Evolutionary conservation across 2,888 invertebrate genomes (phyloP), one percentile per base, ranked within the genome.

Genomic region (Xestoiulus laeticollis): DNA sequence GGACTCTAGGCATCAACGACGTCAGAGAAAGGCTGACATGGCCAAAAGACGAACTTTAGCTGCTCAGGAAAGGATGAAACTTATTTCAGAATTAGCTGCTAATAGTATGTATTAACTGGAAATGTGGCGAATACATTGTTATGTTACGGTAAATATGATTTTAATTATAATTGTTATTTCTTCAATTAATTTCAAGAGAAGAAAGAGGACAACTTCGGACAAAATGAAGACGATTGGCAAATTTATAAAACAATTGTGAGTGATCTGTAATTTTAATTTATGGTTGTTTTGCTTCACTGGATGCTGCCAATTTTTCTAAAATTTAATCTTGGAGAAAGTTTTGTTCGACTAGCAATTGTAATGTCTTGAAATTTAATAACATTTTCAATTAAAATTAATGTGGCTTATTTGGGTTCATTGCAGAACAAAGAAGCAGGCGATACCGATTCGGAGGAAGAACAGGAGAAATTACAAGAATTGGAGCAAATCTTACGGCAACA

Each of bases 211-310:
- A 93, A 93, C 87, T 98, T 98, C 93, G 98, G 98, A 44, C 95
- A 96, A 93, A 94, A 97, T 90, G 98, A 98, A 92, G 97, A 97
- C 91, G 98, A 98, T 92, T 98, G 98, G 98, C 97, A 98, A 92
- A 97, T 98, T 0, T 98, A 98, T 91, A 98, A 98, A 93, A 96
- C 95, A 33, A 96, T 98, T 68, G 89, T 89, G 53, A 88, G 88
- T 87, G 2, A n/a, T 84, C 16, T 84, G 10, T 26, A 26, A 26
- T 22, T 22, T 68, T 12, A 1, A 78, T 16, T 22, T 4, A 22
- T 14, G 2, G 38, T 0, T 85, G 85, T 85, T 85, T 10, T 14
- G 38, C 85, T 68, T 19, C 14, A 8, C 44, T 26, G 26, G 26
- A 26, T 26, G 10, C 8, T 78, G n/a, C 22, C n/a, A 59, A 22